phyloP scores from a whole-genome alignment of 2,888 invertebrate genomes.

The Troides helena region DNA sequence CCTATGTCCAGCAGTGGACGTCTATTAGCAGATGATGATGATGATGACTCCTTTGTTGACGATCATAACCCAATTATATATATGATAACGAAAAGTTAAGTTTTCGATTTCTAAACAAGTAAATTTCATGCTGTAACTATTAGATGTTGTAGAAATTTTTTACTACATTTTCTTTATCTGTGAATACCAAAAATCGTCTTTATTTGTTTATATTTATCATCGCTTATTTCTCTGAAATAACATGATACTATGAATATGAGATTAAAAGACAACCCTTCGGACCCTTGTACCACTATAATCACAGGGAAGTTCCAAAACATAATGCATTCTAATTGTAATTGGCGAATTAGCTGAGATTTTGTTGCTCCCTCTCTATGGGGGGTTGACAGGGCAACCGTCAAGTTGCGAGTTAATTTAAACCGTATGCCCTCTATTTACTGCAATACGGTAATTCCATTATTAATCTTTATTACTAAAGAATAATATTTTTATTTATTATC shows the following conservation, averaged over 20 bases:
- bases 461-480: neutral
- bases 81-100: too few species aligned
- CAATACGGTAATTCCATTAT: neutral
- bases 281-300: slow-evolving; percentile 32
- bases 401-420: slow-evolving; percentile 19
- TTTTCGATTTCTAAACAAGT: too few species aligned
- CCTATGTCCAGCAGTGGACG: too few species aligned
- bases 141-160: neutral
- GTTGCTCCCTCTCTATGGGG: slow-evolving; percentile 42
- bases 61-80: too few species aligned
- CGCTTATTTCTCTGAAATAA: neutral
- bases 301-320: slow-evolving; percentile 44
- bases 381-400: slow-evolving; percentile 39
- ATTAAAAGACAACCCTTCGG: slow-evolving; percentile 24
- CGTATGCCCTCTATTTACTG: slow-evolving; percentile 27
- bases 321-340: slow-evolving; percentile 60
- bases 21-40: too few species aligned
- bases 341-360: slow-evolving; percentile 41
- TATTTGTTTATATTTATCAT: neutral
- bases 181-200: neutral
- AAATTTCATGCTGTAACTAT: too few species aligned
- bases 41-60: too few species aligned
- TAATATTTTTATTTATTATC: neutral
- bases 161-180: neutral
- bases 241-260: slow-evolving; percentile 8